A percentile compares a stretch with the other conserved stretches of the same genome.
Conservation (phyloP, 1,140 invertebrate species). For the Bombus turneri region DNA sequence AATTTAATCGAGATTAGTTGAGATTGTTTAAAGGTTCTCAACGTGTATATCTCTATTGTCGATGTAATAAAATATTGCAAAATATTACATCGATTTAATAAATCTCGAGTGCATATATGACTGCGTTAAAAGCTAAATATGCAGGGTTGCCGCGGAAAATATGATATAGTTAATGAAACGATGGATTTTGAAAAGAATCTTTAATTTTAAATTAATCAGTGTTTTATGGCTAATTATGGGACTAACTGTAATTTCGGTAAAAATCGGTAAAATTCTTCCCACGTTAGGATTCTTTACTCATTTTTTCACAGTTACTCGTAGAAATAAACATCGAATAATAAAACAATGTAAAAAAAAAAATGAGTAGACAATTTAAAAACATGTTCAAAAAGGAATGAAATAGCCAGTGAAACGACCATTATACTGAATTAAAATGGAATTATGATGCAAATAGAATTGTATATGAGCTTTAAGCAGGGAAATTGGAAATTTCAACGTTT, state of each 20-base stretch:
- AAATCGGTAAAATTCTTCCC: no score
- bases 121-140: slow-evolving; percentile 8
- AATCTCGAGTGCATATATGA: neutral
- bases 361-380: no score
- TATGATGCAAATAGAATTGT: neutral
- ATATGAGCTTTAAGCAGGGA: neutral
- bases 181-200: slow-evolving; percentile 4
- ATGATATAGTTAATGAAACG: neutral
- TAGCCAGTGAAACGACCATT: no score
- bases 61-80: neutral
- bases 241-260: neutral
- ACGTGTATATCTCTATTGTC: neutral
- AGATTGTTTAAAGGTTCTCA: neutral
- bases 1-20: neutral
- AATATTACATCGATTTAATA: neutral
- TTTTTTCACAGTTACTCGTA: no score
- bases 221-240: slow-evolving; percentile 12
- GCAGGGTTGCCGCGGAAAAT: neutral
- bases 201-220: slow-evolving; percentile 11
- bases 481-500: no score
- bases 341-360: neutral
- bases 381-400: neutral
- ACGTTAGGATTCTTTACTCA: no score
- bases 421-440: slow-evolving; percentile 9
- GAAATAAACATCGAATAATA: neutral